Base-by-base conservation (phyloP, 2,888 invertebrate species). In the Bursaphelenchus okinawaensis region DNA sequence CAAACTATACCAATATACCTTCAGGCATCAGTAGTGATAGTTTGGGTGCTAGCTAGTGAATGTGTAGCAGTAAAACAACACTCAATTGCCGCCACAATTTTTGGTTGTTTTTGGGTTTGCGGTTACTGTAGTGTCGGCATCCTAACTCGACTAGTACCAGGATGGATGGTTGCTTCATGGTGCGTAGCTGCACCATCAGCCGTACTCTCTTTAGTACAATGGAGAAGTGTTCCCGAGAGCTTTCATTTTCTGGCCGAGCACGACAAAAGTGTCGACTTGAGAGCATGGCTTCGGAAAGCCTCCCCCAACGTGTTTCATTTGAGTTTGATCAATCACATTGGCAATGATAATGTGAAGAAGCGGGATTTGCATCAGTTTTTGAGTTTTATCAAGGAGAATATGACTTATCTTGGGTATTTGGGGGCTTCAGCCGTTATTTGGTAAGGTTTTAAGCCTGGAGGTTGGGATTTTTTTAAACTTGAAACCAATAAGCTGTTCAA, bases 41-140 rank as follows among this genome's bases (percentile, higher is more conserved):
- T 24, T 12, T 68, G 61, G 67, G 57, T 58, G n/a, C 52, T 58
- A 24, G 68, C 68, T 16, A 28, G 58, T 24, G 68, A 68, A 50
- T 68, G 63, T 22, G 54, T 63, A 20, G 56, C 52, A 19, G 27
- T 63, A 6, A 27, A 27, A 27, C 31, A 51, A 9, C 68, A 68
- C 50, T 52, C 55, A 2, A 19, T 26, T n/a, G 63, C 59, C 1
- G 50, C 57, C 29, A 52, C 54, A 28, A 31, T 68, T 19, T 68
- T 68, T 29, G 68, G 68, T 16, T 20, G 62, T 12, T 69, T 55
- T 50, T 63, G 68, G 68, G 66, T 62, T 29, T 54, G 55, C 26
- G 68, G 68, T 12, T 67, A 63, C 50, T 69, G 68, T 57, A n/a
- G 40, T 19, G 55, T 68, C 16, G 67, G 68, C 0, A 27, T 62